Percentiles rank a stretch among this genome's conserved stretches.
Conservation (phyloP, 2,797 vertebrate genomes). For the Anomalospiza imberbis region DNA sequence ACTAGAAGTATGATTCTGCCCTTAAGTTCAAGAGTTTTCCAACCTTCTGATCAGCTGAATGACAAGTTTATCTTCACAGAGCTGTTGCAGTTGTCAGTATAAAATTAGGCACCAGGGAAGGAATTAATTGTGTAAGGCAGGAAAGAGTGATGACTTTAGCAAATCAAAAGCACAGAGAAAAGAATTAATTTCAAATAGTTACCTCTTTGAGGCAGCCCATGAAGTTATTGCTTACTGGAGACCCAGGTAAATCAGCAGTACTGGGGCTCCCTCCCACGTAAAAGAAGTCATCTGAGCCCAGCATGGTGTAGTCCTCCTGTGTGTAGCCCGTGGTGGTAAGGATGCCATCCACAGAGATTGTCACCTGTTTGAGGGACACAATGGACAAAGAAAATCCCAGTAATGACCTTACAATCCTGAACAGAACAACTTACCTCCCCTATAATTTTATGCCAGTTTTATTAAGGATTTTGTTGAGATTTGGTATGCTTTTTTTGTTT, state of each 20-base stretch:
- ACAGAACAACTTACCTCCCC: slow-evolving; percentile 33
- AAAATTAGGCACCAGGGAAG: background rate
- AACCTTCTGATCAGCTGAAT: background rate
- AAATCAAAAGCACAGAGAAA: background rate
- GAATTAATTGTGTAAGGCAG: background rate
- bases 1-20: background rate
- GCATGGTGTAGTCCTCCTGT: slow-evolving; percentile 98
- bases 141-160: background rate
- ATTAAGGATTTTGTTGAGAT: slow-evolving; percentile 67
- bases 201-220: slow-evolving; percentile 99
- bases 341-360: slow-evolving; percentile 98
- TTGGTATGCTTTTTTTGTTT: slow-evolving; percentile 26
- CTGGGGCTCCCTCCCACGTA: slow-evolving; percentile 97
- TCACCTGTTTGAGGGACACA: slow-evolving; percentile 84
- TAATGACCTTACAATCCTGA: slow-evolving; percentile 70
- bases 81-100: background rate
- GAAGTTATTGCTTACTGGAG: slow-evolving; percentile 99
- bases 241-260: slow-evolving; percentile 94
- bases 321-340: slow-evolving; percentile 98
- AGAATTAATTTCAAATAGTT: slow-evolving; percentile 9
- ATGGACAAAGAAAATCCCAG: slow-evolving; percentile 74
- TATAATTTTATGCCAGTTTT: slow-evolving; percentile 61
- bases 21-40: background rate
- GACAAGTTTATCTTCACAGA: background rate
- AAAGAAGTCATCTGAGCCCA: slow-evolving; percentile 98